Base-by-base conservation (phyloP, 2,797 vertebrate genomes). In the Petrocephalus sullivani region DNA sequence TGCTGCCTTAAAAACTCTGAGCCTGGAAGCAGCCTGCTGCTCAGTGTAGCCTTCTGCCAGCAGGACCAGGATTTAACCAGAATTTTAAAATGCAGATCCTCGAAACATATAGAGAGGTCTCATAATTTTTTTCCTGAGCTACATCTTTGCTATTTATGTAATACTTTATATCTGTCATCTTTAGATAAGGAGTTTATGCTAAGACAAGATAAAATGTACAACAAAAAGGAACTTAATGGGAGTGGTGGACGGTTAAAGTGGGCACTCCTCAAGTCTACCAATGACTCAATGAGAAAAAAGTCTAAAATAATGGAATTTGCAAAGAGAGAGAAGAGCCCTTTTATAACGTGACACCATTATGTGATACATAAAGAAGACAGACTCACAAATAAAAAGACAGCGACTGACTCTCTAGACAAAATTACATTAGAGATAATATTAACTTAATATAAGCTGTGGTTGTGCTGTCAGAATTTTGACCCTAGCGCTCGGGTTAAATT, bases 331-430 rank as follows among this genome's bases (percentile, higher is more conserved):
- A 71, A 16, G 67, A 37, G 33, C 67, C 16, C 33, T 14, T 71
- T 71, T 16, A 33, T 37, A 71, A 41, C 33, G 1, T 1, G 67
- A 71, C 67, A 81, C 75, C 75, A 81, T 49, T 41, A 81, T 81
- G n/a, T 21, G 75, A 81, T 81, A 49, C 7, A 21, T 81, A 6
- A 16, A 49, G 37, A 78, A 49, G 71, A n/a, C 16, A 19, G 71
- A 6, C 71, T 78, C 16, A 81, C 37, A 81, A 81, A 81, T 81
- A 41, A 81, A 49, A 81, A 81, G 75, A 81, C 75, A 81, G n/a
- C 19, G 16, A 37, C 75, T n/a, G 16, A 37, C 67, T 37, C 33
- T 71, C 67, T 19, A 37, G 67, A 46, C 41, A 49, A 49, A 81
- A 49, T 81, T 81, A 81, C 6, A 1, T 81, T 49, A 81, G 37